Percentiles rank a stretch among this genome's conserved stretches.
These are phyloP conservation scores for Atta texana DNA, from an alignment of 1,140 invertebrate species.

Conservation along the genomic window DNA sequence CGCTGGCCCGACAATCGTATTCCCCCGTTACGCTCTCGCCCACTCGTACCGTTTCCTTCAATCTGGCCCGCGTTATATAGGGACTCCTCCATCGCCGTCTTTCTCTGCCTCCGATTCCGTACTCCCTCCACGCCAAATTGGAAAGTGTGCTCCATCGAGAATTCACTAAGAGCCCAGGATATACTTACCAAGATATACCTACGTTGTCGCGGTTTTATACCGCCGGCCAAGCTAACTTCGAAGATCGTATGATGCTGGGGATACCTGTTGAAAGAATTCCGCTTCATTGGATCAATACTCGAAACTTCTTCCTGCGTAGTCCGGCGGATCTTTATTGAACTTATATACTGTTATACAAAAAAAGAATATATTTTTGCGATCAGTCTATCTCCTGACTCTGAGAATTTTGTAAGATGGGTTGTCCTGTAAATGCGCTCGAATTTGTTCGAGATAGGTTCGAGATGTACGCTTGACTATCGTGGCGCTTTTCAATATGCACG, in stretches of 20 bases:
- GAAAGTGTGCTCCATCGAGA: slow-evolving; percentile 81
- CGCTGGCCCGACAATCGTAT: slow-evolving; percentile 84
- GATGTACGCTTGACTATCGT: slow-evolving; percentile 23
- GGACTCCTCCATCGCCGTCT: slow-evolving; percentile 55
- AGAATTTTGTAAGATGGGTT: slow-evolving; percentile 9
- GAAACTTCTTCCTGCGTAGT: slow-evolving; percentile 30
- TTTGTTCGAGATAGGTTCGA: slow-evolving; percentile 41
- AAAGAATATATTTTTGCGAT: slow-evolving; percentile 17
- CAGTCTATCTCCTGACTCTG: slow-evolving; percentile 17
- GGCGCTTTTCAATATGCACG: slow-evolving; percentile 41
- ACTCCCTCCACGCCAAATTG: slow-evolving; percentile 76
- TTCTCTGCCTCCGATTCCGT: slow-evolving; percentile 54
- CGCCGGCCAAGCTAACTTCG: slow-evolving; percentile 55
- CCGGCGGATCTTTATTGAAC: slow-evolving; percentile 4
- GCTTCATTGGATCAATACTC: slow-evolving; percentile 49
- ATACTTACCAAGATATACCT: not conserved
- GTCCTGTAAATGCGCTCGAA: slow-evolving; percentile 14
- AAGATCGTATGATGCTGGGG: slow-evolving; percentile 53
- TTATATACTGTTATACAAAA: not conserved
- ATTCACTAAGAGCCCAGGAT: slow-evolving; percentile 70
- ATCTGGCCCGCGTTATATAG: slow-evolving; percentile 81
- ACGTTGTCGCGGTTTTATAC: slow-evolving; percentile 40
- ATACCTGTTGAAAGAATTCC: slow-evolving; percentile 73
- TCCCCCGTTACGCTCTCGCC: slow-evolving; percentile 80
- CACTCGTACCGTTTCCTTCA: slow-evolving; percentile 78